A percentile compares a stretch with the other conserved stretches of the same genome.
phyloP scores from a whole-genome alignment of 2,888 invertebrate genomes.

The Epsilonema sp. region DNA sequence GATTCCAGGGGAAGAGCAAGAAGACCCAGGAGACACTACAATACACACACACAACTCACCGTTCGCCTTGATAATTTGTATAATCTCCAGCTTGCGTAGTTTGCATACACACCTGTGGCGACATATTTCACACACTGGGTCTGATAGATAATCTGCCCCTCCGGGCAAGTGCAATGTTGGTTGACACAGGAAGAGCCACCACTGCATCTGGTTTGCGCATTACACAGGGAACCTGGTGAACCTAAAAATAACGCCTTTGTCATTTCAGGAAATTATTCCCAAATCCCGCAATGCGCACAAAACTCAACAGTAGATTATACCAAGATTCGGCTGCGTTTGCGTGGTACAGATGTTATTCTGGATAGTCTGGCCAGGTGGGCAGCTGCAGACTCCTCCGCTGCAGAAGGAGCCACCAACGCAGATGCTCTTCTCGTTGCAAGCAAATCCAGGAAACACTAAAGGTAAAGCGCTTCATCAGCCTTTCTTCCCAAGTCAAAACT shows the following conservation, averaged over 20 bases:
- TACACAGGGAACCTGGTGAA: conserved; percentile 2
- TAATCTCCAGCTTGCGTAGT: no score
- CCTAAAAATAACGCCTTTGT: neutral
- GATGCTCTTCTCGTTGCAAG: neutral
- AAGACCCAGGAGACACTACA: conserved; percentile 6
- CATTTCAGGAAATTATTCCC: no score
- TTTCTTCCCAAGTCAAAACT: no score
- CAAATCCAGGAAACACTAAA: neutral
- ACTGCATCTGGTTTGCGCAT: neutral
- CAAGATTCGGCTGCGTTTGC: no score
- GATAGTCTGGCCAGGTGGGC: neutral
- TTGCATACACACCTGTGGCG: neutral
- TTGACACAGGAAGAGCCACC: conserved; percentile 4
- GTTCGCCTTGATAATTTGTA: neutral
- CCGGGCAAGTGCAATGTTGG: conserved; percentile 4
- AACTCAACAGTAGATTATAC: no score
- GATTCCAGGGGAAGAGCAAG: conserved; percentile 3
- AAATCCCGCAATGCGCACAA: no score
- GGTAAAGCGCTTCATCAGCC: no score
- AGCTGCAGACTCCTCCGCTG: neutral
- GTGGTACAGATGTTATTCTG: neutral
- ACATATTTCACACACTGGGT: conserved; percentile 1
- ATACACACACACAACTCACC: neutral
- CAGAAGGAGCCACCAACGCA: conserved; percentile 1
- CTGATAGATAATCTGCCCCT: neutral